A percentile compares a stretch with the other conserved stretches of the same genome.
phyloP scores from a whole-genome alignment of 1,140 invertebrate species.

The Drosophila asahinai region DNA sequence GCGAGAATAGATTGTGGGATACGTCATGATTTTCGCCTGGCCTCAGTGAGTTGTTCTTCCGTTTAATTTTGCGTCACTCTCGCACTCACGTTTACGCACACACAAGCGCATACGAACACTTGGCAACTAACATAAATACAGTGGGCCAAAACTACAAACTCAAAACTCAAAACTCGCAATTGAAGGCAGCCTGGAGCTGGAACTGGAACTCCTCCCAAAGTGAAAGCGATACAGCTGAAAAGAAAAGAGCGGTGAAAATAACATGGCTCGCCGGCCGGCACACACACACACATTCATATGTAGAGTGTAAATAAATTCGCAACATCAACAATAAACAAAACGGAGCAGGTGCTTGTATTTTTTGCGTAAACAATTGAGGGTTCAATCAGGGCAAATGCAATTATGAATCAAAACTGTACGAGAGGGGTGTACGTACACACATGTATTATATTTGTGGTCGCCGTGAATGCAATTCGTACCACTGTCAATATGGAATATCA shows the following conservation, averaged over 20 bases:
- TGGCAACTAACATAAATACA: conserved; percentile 55
- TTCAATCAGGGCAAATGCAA: neutral
- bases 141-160: conserved; percentile 30
- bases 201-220: conserved; percentile 18
- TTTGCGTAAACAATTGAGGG: conserved; percentile 10
- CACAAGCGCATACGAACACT: conserved; percentile 30
- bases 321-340: conserved; percentile 38
- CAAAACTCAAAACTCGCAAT: conserved; percentile 21
- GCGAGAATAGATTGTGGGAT: conserved; percentile 31
- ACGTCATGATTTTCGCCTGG: conserved; percentile 24
- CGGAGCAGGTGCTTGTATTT: conserved; percentile 13
- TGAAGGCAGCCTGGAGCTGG: conserved; percentile 17
- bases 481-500: conserved; percentile 53
- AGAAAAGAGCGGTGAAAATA: conserved; percentile 21
- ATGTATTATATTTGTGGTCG: conserved; percentile 7
- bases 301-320: conserved; percentile 28
- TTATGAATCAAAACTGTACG: conserved; percentile 12
- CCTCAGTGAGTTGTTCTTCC: conserved; percentile 33
- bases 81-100: conserved; percentile 18
- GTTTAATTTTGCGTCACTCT: conserved; percentile 56
- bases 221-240: conserved; percentile 44
- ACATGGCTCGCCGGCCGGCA: conserved; percentile 56
- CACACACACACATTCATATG: conserved; percentile 5
- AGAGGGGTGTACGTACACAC: neutral
- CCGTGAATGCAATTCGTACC: conserved; percentile 47